Percentiles rank a stretch among this genome's conserved stretches.
phyloP scores from a whole-genome alignment of 2,113 vertebrate genomes.

The Coptodon rendalli region DNA sequence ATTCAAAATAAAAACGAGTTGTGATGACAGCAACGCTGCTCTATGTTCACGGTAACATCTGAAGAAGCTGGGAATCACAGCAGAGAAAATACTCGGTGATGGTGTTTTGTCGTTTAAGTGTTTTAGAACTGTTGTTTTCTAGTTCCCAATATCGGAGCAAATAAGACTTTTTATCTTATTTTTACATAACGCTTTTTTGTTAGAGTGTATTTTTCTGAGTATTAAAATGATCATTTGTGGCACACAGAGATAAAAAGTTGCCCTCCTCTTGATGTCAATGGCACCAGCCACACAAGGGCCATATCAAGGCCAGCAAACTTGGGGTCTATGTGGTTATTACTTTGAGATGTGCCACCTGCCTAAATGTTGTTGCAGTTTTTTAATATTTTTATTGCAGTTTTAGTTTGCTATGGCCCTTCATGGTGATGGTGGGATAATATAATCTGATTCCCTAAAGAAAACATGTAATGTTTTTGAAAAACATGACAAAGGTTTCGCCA shows the following conservation, averaged over 20 bases:
- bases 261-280: not conserved
- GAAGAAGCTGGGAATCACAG: constrained; percentile 19
- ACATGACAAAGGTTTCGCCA: not conserved
- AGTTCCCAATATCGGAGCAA: accelerated
- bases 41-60: constrained; percentile 8
- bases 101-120: not conserved
- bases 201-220: accelerated
- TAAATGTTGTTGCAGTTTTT: not conserved
- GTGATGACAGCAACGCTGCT: not conserved
- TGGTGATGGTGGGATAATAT: accelerated
- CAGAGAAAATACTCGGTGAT: not conserved
- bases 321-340: not conserved
- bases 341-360: not conserved
- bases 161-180: not conserved
- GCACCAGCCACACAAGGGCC: not conserved
- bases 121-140: not conserved
- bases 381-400: not conserved
- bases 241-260: not conserved
- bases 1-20: constrained; percentile 8
- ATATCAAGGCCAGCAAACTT: not conserved
- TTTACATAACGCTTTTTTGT: not conserved
- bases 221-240: not conserved
- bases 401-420: not conserved
- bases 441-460: not conserved
- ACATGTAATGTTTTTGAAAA: not conserved